phyloP scores from a whole-genome alignment of 2,888 invertebrate species.

The Drosophila kambysellisi region DNA sequence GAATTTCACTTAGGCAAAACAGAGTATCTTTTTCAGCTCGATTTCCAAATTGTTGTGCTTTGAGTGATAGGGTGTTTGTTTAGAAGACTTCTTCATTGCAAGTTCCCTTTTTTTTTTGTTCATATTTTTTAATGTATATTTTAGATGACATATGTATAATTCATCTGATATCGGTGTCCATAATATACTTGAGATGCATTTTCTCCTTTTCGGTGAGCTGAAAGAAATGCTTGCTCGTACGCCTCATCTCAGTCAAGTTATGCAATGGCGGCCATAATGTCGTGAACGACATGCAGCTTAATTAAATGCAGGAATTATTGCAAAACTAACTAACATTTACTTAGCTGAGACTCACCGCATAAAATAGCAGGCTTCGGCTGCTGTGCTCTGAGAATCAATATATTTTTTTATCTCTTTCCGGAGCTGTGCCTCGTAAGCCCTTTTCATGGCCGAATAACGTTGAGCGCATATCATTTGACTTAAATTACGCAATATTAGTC shows the following conservation, averaged over 20 bases:
- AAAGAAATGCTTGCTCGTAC: slow-evolving; percentile 53
- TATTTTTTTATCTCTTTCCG: slow-evolving; percentile 53
- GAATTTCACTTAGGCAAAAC: background rate
- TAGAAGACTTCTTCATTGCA: background rate
- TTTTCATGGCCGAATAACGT: slow-evolving; percentile 42
- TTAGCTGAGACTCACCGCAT: slow-evolving; percentile 47
- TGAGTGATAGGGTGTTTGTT: background rate
- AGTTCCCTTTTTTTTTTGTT: background rate
- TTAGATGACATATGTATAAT: background rate
- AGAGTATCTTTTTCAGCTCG: too few species aligned
- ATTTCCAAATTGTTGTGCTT: background rate
- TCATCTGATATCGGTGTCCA: slow-evolving; percentile 50
- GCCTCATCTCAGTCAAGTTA: slow-evolving; percentile 53
- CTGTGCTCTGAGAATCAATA: slow-evolving; percentile 52
- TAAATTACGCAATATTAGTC: background rate
- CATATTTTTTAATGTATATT: background rate
- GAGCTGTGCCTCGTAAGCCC: slow-evolving; percentile 59
- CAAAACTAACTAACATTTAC: background rate
- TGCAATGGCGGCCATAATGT: slow-evolving; percentile 77
- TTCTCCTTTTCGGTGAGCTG: slow-evolving; percentile 45
- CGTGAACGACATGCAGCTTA: slow-evolving; percentile 64
- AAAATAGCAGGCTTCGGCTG: slow-evolving; percentile 64
- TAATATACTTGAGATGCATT: slow-evolving; percentile 52
- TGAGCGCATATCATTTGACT: slow-evolving; percentile 39
- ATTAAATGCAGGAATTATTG: background rate